Evolutionary conservation across 1,140 invertebrate species (phyloP), one percentile per base, ranked within the genome.

Genomic region (Mylabris phalerata): DNA sequence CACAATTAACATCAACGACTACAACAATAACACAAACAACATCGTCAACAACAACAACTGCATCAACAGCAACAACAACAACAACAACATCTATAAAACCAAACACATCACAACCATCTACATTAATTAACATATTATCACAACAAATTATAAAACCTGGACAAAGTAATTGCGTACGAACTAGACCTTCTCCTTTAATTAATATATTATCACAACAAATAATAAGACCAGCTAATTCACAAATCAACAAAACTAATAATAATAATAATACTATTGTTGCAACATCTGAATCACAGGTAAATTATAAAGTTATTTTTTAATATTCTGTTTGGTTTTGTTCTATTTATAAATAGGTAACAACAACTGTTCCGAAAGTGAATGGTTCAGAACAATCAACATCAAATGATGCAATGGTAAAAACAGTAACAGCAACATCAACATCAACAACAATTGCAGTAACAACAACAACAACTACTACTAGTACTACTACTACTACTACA

Each of bases 51-150:
- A 9, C 41, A 42, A 42, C 9, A 13, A 67, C 64, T 13, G 58
- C 64, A 7, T 63, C 62, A 13, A 50, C 27, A n/a, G 59, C 63
- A 7, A 65, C 64, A n/a, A 50, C 27, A n/a, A 62, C 63, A 10
- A 60, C 59, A 25, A 26, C 62, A 46, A 41, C 55, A 19, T 57
- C 48, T 49, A 66, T 64, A 1, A 72, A 72, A 41, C 73, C 74
- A 0, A 66, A 67, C 3, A 67, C 59, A 10, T 63, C 66, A 0
- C 75, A 73, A 41, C 61, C 75, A 0, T 70, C 72, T 3, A 69
- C 71, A 7, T 58, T 72, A 13, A 71, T 78, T 10, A 77, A 79
- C 50, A 73, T 73, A 11, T 54, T 73, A 19, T 71, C 67, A 24
- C 67, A 71, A 40, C 69, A 72, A 58, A 64, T 68, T 26, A 71